Base-by-base conservation (phyloP, 2,888 invertebrate genomes). In the Rotaria socialis region DNA sequence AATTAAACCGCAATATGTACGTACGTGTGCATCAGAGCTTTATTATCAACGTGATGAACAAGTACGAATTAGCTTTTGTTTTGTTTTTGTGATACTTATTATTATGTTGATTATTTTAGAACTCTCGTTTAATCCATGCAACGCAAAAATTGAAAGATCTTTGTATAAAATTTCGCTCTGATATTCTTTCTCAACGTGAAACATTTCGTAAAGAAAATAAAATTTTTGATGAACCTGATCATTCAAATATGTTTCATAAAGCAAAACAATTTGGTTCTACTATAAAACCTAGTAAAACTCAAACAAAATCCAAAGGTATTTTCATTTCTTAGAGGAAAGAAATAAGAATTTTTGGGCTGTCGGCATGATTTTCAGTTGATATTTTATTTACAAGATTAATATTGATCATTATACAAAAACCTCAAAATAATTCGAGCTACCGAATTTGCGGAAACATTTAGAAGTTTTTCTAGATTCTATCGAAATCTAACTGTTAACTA, bases 161-260 rank as follows among this genome's bases (percentile, higher is more conserved):
- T 50, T 85, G 74, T 14, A 19, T 6, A 47, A 47, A 74, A 84
- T 86, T 86, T 86, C 60, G 52, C n/a, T 41, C 60, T 24, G 84
- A 67, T 19, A 47, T 86, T 50, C 27, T 86, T 22, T 10, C 27
- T 24, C 55, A 85, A 85, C 85, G 85, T 75, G 80, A 56, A 52
- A 75, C 27, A 27, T 85, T 85, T 60, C 74, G 85, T 14, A n/a
- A 80, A 85, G 80, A 85, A 60, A 85, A 41, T 27, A 85, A 74
- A 85, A 50, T 87, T 35, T 67, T 80, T 10, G 43, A 35, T 35
- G 85, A 85, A 85, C 50, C 47, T n/a, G 52, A 84, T 84, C 52
- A 50, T 84, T n/a, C 84, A 60, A 85, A 85, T 87, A 85, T 85
- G 56, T 80, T 52, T 55, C 55, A 10, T 85, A 85, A 58, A 85